These are phyloP conservation scores for Thera britannica DNA, from an alignment of 2,888 invertebrate species.

Conservation along the genomic window DNA sequence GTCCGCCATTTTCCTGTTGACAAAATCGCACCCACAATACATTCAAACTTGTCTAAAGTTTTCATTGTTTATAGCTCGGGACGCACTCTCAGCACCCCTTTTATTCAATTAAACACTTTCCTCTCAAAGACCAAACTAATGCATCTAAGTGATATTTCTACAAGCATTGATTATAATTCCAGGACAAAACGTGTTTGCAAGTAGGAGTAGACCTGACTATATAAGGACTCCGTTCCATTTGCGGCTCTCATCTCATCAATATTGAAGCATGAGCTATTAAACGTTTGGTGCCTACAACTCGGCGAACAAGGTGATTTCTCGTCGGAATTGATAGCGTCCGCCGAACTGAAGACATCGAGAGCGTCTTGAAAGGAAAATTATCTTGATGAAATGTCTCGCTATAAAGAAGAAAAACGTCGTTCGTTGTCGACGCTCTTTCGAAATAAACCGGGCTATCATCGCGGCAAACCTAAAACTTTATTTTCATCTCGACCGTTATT, in stretches of 20 bases:
- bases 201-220: neutral
- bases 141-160: too few species aligned
- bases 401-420: slow-evolving; percentile 62
- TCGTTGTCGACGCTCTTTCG: slow-evolving; percentile 51
- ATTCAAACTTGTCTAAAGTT: slow-evolving; percentile 80
- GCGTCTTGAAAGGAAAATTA: slow-evolving; percentile 71
- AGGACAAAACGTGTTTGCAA: too few species aligned
- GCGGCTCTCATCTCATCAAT: neutral
- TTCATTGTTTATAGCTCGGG: slow-evolving; percentile 72
- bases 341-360: slow-evolving; percentile 55
- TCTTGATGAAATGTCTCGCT: slow-evolving; percentile 75
- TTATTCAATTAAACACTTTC: slow-evolving; percentile 35
- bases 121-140: slow-evolving; percentile 8
- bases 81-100: slow-evolving; percentile 48
- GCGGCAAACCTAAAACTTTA: slow-evolving; percentile 62
- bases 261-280: slow-evolving; percentile 1
- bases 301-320: slow-evolving; percentile 35
- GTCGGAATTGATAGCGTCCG: slow-evolving; percentile 63
- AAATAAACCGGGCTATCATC: slow-evolving; percentile 60
- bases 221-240: neutral
- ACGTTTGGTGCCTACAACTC: slow-evolving; percentile 36
- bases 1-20: slow-evolving; percentile 83
- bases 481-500: slow-evolving; percentile 65
- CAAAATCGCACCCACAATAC: slow-evolving; percentile 80
- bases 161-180: too few species aligned